Percentiles rank a stretch among this genome's conserved stretches.
phyloP scores from a whole-genome alignment of 30 jellyfish, hydroid and myxozoan genomes.

The Hydractinia symbiolongicarpus region DNA sequence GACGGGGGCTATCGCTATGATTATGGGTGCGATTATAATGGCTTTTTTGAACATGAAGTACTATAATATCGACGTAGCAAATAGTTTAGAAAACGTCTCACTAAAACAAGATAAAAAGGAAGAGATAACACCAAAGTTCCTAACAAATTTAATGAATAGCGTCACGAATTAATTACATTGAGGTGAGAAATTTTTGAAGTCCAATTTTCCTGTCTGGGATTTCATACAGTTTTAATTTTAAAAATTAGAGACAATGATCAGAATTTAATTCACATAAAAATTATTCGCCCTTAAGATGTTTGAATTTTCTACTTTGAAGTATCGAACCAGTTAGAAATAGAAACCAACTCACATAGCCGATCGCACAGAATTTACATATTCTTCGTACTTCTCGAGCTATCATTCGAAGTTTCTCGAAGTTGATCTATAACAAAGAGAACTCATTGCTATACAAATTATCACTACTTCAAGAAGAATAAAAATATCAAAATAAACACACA shows the following conservation, averaged over 20 bases:
- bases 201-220: not conserved
- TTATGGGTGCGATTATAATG: not conserved
- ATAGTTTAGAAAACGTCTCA: no score
- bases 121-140: no score
- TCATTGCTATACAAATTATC: no score
- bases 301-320: not conserved
- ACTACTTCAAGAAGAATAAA: no score
- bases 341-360: constrained; percentile 82
- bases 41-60: not conserved
- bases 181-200: no score
- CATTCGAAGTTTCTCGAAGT: constrained; percentile 93
- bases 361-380: constrained; percentile 95
- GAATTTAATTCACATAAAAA: not conserved
- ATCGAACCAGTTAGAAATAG: not conserved
- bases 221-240: no score
- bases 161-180: no score
- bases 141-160: no score
- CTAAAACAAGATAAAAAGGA: no score
- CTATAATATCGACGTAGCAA: no score
- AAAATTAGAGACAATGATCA: not conserved
- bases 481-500: no score
- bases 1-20: no score
- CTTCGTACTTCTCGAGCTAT: constrained; percentile 92
- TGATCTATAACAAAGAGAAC: constrained; percentile 42
- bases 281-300: not conserved